phyloP scores from a whole-genome alignment of 2,888 invertebrate genomes.

The Coelinius sp. region DNA sequence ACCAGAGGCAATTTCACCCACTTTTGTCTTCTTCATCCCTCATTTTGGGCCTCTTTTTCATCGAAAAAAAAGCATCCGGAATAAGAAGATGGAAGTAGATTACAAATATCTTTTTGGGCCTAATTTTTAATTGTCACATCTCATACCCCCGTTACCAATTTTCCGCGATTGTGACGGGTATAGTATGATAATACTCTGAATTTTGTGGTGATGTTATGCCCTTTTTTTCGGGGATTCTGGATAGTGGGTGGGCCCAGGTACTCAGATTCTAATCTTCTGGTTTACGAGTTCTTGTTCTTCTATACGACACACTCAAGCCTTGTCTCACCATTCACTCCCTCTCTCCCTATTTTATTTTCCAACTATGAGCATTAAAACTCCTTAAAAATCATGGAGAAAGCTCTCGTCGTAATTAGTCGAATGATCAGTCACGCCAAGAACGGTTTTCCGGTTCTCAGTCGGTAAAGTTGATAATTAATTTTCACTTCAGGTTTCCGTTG shows the following conservation, averaged over 20 bases:
- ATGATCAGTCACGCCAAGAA: conserved; percentile 31
- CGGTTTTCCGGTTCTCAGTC: conserved; percentile 35
- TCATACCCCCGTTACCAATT: conserved; percentile 42
- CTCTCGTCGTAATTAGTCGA: conserved; percentile 29
- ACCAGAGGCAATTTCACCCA: not conserved
- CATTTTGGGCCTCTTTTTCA: not conserved
- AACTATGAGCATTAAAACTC: not conserved
- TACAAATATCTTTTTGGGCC: conserved; percentile 56
- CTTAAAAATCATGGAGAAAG: not conserved
- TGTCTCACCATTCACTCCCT: conserved; percentile 35
- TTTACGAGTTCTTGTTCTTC: conserved; percentile 51
- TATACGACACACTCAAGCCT: conserved; percentile 18
- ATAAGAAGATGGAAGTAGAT: conserved; percentile 24
- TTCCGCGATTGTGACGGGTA: conserved; percentile 46
- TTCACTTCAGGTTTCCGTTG: not conserved
- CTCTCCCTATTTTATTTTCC: conserved; percentile 26
- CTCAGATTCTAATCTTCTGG: conserved; percentile 65
- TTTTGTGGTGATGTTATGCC: not conserved
- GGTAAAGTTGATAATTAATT: conserved; percentile 27
- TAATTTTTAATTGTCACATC: conserved; percentile 67
- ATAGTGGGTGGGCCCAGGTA: conserved; percentile 64
- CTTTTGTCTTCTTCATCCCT: conserved; percentile 2
- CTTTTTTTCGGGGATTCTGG: not conserved
- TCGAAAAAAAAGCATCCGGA: not conserved
- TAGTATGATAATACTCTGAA: not conserved